Base-by-base conservation (phyloP, 2,888 invertebrate genomes). In the Drosophila kanekoi region DNA sequence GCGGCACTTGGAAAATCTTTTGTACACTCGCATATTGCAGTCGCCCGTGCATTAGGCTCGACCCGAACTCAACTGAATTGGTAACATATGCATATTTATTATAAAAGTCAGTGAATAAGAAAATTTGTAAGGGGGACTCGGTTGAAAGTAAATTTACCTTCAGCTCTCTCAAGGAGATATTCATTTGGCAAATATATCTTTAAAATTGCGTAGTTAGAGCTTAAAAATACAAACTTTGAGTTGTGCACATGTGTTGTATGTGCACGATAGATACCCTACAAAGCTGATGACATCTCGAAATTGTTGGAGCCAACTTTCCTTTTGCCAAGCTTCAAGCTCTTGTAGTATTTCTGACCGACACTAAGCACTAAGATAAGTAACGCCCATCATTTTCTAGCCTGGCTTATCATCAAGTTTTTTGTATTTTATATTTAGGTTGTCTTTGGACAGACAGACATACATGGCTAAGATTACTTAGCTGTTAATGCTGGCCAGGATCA, bases 31-130 rank as follows among this genome's bases (percentile, higher is more conserved):
- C 38, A 28, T 28, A 28, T 35, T 16, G 52, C 38, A 28, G 9
- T 41, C 32, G 13, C 32, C 40, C 16, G 52, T n/a, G 33, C 40
- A 57, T 20, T 40, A 33, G 47, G 18, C 35, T 18, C 23, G 28
- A 33, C 14, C 16, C 47, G 28, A 35, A 18, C 28, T 37, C 32
- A 68, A 58, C 49, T 10, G 52, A 33, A 68, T 52, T 11, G 32
- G 13, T 16, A 57, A 20, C 43, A 23, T 44, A 8, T 14, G 8
- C 20, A 4, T 16, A 23, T 37, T 32, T 49, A 40, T 49, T 59
- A 40, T 20, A 32, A 57, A 49, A 60, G 14, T 44, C 72, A 70
- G 1, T 70, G 72, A 70, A 44, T 57, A 48, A 71, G 70, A 70
- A 71, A 63, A 54, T 44, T 44, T 5, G 20, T 4, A 44, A 44